Conservation (phyloP, 2,797 vertebrate species). For the Pangasius macronema region DNA sequence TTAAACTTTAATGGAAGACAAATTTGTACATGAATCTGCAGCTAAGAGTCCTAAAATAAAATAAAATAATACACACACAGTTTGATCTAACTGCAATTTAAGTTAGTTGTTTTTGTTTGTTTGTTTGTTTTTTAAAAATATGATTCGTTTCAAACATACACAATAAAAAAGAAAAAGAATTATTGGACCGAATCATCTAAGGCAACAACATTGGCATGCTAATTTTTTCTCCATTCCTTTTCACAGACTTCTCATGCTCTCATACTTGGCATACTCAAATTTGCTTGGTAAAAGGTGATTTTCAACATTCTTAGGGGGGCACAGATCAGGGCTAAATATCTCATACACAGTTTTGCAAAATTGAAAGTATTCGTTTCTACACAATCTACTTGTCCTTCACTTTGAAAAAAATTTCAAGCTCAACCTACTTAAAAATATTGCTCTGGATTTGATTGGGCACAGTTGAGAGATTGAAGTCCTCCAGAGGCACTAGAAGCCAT, state of each 20-base stretch:
- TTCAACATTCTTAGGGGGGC: background rate
- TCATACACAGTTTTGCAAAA: background rate
- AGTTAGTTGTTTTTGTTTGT: too few species aligned
- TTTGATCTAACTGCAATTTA: background rate
- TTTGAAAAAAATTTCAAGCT: background rate
- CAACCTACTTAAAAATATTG: background rate
- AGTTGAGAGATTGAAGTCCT: conserved; percentile 52
- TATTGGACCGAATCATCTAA: background rate
- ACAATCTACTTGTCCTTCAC: background rate
- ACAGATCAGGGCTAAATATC: background rate
- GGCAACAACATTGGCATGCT: background rate
- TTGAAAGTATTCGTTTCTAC: background rate
- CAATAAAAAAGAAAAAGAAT: background rate
- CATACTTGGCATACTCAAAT: background rate
- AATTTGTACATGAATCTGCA: background rate
- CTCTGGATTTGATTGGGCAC: background rate
- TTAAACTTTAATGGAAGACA: background rate
- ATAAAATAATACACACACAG: background rate
- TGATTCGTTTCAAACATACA: background rate
- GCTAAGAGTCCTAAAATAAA: background rate
- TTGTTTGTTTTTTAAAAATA: background rate
- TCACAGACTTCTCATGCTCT: background rate
- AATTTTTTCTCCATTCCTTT: background rate
- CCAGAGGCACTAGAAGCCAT: conserved; percentile 55
- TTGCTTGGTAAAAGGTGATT: background rate